Base-by-base conservation (phyloP, 2,888 invertebrate genomes). In the Watsonalla binaria region DNA sequence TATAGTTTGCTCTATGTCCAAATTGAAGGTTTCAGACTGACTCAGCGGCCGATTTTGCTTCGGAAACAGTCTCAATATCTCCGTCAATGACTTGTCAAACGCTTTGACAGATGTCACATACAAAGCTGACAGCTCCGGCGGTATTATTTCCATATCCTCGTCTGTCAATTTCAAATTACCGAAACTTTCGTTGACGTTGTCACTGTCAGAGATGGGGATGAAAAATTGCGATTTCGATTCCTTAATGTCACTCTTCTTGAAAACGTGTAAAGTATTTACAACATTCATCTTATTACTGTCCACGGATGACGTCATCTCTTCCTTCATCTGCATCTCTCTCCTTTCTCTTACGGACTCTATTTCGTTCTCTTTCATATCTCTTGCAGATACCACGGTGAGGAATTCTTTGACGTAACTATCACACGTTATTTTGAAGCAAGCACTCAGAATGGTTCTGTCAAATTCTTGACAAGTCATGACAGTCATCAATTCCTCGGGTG, bases 201-300 rank as follows among this genome's bases (percentile, higher is more conserved):
- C 82, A 6, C 64, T 76, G 7, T 89, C 86, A 0, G 76, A 77
- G 2, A 91, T 87, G 0, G 91, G 85, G 53, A 91, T 87, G 52
- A 91, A 91, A 62, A 91, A 91, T 55, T 91, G 90, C 0, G 90
- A 90, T 72, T 90, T 90, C 0, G 90, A 88, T 61, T 90, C 89
- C 51, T 82, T 88, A 5, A 74, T 85, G 34, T 90, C 90, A 51
- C 78, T 82, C 53, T 83, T 89, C 51, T 86, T 90, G 58, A 91
- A 90, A 0, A 90, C 89, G 11, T 89, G 86, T 5, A 91, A 52
- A 0, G 84, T 79, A 50, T 89, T 90, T 0, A 76, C 83, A 0
- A 90, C 81, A 39, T 85, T 90, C 0, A 90, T 42, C 61, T 88
- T 90, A 35, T 90, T 91, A 46, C 84, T 89, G 56, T 91, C 91